Evolutionary conservation across 1,140 invertebrate species (phyloP), one percentile per base, ranked within the genome.

Genomic region (Platyscapa corneri): DNA sequence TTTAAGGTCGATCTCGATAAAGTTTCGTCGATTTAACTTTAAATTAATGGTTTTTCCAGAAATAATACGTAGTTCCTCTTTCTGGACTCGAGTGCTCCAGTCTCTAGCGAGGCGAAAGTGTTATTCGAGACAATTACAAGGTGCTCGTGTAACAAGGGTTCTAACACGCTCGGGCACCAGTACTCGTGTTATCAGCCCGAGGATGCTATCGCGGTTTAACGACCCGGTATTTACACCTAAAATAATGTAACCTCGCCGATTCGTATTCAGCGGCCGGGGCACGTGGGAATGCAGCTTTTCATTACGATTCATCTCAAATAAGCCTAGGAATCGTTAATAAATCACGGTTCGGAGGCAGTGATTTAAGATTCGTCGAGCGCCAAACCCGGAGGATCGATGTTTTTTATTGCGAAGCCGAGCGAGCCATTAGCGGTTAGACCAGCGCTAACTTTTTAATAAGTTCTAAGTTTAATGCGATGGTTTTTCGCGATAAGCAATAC

Each of bases 51-150:
- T 60, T 60, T 2, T 60, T 60, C 27, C 1, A 60, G 18, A 60
- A 60, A 60, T 3, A 3, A 60, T 10, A 60, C 23, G 2, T 3
- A 60, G 56, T 27, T 60, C 27, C 23, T 74, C n/a, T 42, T 74
- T 74, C 37, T 60, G 42, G 37, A 5, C 37, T n/a, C 37, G 27
- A 18, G 42, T n/a, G 42, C 37, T 39, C 42, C n/a, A n/a, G 70
- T 20, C 8, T 8, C 6, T 72, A 32, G 67, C 67, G 39, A 72
- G 42, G 12, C 42, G 5, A 46, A 46, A 39, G 70, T 74, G 70
- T 74, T 74, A 74, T 74, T 74, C 42, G 20, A 42, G 70, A n/a
- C 70, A 74, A 74, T 74, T 74, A n/a, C 70, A 70, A 39, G 67
- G 34, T 37, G 67, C 34, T 37, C 16, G 34, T 23, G 18, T 70